Conservation (phyloP, 2,888 invertebrate genomes). For the Stenoptilia bipunctidactyla region DNA sequence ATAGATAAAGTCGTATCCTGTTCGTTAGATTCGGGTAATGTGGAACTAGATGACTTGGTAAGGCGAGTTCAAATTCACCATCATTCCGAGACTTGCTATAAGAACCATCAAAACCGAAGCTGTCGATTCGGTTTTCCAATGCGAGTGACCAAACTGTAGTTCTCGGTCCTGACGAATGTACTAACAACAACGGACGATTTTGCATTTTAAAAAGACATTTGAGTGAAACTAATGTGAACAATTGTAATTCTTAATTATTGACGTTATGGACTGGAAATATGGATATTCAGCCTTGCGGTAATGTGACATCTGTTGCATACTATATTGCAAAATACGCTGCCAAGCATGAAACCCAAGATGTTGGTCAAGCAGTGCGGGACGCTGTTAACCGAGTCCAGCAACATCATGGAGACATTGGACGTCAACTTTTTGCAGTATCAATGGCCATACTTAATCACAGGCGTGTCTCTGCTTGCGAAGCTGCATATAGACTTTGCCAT, state of each 20-base stretch:
- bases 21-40: too few relatives aligned
- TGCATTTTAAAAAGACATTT: constrained; percentile 4
- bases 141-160: neutral
- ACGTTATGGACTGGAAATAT: constrained; percentile 18
- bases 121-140: too few relatives aligned
- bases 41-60: too few relatives aligned
- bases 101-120: too few relatives aligned
- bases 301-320: constrained; percentile 13
- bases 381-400: constrained; percentile 1
- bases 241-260: constrained; percentile 11
- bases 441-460: constrained; percentile 10
- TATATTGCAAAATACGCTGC: constrained; percentile 4
- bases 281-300: constrained; percentile 18
- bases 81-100: too few relatives aligned
- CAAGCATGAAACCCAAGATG: neutral
- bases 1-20: too few relatives aligned
- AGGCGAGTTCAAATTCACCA: too few relatives aligned
- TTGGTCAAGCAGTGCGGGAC: neutral
- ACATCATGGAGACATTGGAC: constrained; percentile 2
- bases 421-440: constrained; percentile 4
- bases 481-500: constrained; percentile 15
- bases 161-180: neutral
- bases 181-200: neutral
- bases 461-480: constrained; percentile 12
- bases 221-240: constrained; percentile 2